A percentile compares a stretch with the other conserved stretches of the same genome.
These are phyloP conservation scores for Carterocephalus palaemon DNA, from an alignment of 2,888 invertebrate species.

Conservation along the genomic window DNA sequence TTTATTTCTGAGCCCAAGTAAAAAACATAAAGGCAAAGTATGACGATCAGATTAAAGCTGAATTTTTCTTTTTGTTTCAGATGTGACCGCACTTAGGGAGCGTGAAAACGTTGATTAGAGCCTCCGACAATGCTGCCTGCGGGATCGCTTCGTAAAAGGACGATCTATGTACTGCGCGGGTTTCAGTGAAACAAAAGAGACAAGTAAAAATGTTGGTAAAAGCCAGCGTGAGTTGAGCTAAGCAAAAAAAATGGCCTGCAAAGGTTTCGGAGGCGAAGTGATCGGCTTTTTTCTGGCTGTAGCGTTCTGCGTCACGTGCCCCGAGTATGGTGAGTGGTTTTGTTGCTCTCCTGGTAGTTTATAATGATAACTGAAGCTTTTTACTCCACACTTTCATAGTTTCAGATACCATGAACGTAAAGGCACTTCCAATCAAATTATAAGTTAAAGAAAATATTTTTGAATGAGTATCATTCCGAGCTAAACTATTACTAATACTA, in stretches of 20 bases:
- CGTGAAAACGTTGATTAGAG: conserved; percentile 30
- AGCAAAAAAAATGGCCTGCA: conserved; percentile 68
- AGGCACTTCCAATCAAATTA: no score
- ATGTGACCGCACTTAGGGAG: conserved; percentile 43
- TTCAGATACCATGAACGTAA: no score
- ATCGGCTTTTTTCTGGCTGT: conserved; percentile 70
- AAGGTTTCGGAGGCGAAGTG: conserved; percentile 64
- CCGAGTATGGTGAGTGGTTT: conserved; percentile 65
- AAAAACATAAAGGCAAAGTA: no score
- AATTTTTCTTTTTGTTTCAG: conserved; percentile 47
- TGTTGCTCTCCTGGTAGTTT: conserved; percentile 9
- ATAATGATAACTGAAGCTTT: no score
- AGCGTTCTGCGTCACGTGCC: conserved; percentile 69
- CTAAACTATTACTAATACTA: no score
- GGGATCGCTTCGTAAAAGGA: conserved; percentile 45
- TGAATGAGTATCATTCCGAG: no score
- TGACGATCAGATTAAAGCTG: conserved; percentile 2
- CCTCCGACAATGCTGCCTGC: conserved; percentile 48
- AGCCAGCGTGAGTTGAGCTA: conserved; percentile 69
- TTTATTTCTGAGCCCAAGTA: no score
- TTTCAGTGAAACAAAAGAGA: conserved; percentile 57
- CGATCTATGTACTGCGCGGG: conserved; percentile 47
- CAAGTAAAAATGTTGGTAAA: conserved; percentile 67
- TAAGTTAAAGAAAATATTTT: no score
- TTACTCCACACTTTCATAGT: no score